Base-by-base conservation (phyloP, 2,888 invertebrate species). In the Notodonta ziczac region DNA sequence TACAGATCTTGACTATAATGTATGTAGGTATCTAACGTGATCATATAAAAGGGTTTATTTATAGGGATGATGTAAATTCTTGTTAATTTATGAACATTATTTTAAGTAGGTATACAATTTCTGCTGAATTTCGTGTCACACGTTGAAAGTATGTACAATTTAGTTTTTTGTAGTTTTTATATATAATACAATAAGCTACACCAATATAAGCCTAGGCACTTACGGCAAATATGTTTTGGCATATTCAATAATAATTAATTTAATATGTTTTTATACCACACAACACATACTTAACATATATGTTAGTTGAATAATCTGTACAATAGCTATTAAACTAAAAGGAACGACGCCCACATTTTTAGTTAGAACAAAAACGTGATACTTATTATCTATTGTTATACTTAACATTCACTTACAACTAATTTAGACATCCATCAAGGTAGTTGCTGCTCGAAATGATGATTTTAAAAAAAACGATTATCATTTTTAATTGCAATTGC, bases 181-280 rank as follows among this genome's bases (percentile, higher is more conserved):
- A 69, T 69, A 70, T 7, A 7, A 7, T 35, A 62, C 55, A 69
- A 70, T 67, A 73, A 72, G 70, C 75, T 73, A 74, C 71, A 73
- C 74, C 74, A 73, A 76, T 75, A 82, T 70, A 86, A 88, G 84
- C 86, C 88, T 87, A 91, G 91, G 91, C 90, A 91, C 90, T 89
- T 88, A 85, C 83, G 89, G 90, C 84, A 84, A 86, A 87, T 79
- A 81, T 81, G 76, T 83, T 83, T 88, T 87, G 86, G 87, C 86
- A 84, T 85, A 74, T 75, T 73, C 63, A 68, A 24, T 55, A 39
- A 16, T 72, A 63, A 61, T 66, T 71, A 9, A 61, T 70, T 68
- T 67, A 69, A 65, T 67, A 73, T 69, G 51, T 46, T 53, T 32
- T 53, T 35, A 54, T 70, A 73, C 67, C 76, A 71, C 67, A 67